A percentile compares a stretch with the other conserved stretches of the same genome.
These are phyloP conservation scores for Rostratula benghalensis DNA, from an alignment of 2,113 vertebrate genomes.

Conservation along the genomic window DNA sequence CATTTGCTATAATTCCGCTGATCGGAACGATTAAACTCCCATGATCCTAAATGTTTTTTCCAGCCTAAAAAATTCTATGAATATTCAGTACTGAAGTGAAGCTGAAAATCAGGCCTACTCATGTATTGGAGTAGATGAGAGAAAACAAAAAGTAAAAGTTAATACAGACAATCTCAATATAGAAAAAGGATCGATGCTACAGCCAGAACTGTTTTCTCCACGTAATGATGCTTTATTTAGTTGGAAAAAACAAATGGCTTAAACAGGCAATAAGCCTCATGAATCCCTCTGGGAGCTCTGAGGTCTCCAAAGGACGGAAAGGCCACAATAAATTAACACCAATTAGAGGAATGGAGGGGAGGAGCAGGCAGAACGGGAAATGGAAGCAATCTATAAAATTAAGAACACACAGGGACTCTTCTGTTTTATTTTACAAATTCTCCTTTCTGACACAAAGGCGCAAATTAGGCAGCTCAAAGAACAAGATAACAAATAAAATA, in stretches of 20 bases:
- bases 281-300: neutral
- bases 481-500: neutral
- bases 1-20: neutral
- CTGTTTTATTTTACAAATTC: neutral
- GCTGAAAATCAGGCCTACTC: neutral
- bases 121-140: neutral
- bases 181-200: neutral
- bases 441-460: neutral
- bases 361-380: neutral
- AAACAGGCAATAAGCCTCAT: neutral
- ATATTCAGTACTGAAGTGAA: neutral
- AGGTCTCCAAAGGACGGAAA: neutral
- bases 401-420: neutral
- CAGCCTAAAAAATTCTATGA: neutral
- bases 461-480: neutral
- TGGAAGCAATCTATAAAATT: neutral
- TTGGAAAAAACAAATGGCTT: neutral
- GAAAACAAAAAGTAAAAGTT: neutral
- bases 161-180: accelerated
- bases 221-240: neutral
- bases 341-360: neutral
- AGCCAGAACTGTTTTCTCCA: neutral
- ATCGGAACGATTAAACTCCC: neutral
- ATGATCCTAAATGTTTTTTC: neutral
- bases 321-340: neutral